Evolutionary conservation across 2,888 invertebrate species (phyloP).

Genomic region (Pandemis heparana): DNA sequence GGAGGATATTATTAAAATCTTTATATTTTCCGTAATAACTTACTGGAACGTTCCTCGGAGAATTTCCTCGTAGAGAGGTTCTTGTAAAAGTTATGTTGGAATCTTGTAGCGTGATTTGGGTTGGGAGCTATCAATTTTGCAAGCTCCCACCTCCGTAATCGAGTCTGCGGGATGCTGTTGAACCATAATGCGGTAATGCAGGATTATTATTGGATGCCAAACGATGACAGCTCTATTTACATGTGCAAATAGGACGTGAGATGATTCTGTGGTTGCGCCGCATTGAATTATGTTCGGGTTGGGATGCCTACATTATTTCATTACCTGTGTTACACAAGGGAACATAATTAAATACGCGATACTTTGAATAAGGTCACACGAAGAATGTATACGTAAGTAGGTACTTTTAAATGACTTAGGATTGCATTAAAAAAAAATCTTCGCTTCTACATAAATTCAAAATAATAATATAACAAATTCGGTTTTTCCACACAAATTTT

Average conservation of each 20-base stretch:
- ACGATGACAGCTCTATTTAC: slow-evolving; percentile 29
- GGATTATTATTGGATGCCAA: slow-evolving; percentile 16
- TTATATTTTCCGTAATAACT: slow-evolving; percentile 30
- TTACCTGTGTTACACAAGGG: background rate
- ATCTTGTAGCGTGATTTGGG: slow-evolving; percentile 54
- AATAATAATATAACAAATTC: too few species aligned
- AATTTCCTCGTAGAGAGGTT: slow-evolving; percentile 45
- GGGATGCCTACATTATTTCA: background rate
- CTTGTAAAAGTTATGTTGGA: slow-evolving; percentile 49
- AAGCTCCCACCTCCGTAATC: slow-evolving; percentile 42
- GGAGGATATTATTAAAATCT: slow-evolving; percentile 10
- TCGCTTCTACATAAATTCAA: too few species aligned
- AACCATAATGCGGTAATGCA: slow-evolving; percentile 51
- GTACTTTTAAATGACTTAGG: background rate
- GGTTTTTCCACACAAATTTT: too few species aligned
- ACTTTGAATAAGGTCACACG: background rate
- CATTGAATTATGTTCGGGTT: slow-evolving; percentile 6
- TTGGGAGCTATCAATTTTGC: slow-evolving; percentile 55
- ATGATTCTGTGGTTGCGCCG: background rate
- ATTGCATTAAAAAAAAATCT: too few species aligned
- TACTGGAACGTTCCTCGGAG: slow-evolving; percentile 26
- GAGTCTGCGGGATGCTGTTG: slow-evolving; percentile 51
- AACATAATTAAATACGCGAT: background rate
- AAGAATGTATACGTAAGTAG: too few species aligned
- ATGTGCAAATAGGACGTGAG: slow-evolving; percentile 19